Conservation (phyloP, 2,797 vertebrate genomes). For the Falco berigora region DNA sequence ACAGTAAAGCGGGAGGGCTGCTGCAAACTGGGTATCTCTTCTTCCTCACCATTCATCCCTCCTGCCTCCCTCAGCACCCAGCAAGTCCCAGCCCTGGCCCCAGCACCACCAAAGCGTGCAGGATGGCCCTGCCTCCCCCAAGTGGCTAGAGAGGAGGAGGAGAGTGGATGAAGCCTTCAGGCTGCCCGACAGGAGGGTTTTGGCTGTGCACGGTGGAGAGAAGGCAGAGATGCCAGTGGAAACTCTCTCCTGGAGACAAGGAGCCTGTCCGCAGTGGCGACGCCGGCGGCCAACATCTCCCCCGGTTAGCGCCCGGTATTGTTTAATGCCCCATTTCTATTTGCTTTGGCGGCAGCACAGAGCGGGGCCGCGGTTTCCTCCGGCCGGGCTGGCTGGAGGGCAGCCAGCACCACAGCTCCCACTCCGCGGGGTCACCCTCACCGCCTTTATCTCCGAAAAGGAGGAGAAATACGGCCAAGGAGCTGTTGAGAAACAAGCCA, state of each 20-base stretch:
- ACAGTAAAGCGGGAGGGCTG: not conserved
- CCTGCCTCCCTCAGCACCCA: not conserved
- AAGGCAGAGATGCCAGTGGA: not conserved
- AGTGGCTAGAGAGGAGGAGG: not conserved
- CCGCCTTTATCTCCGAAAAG: conserved; percentile 26
- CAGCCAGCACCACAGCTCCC: conserved; percentile 5
- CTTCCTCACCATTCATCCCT: not conserved
- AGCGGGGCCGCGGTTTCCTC: conserved; percentile 35
- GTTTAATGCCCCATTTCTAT: not conserved
- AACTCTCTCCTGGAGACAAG: not conserved
- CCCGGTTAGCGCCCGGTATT: not conserved
- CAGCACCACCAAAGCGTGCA: accelerated
- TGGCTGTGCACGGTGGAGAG: not conserved
- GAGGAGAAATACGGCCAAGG: not conserved
- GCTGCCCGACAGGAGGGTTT: not conserved
- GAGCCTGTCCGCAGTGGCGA: not conserved
- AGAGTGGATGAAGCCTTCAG: not conserved
- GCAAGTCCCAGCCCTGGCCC: not conserved
- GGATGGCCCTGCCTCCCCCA: not conserved
- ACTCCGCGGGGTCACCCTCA: not conserved
- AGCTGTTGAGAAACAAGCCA: conserved; percentile 36
- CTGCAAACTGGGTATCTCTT: conserved; percentile 2
- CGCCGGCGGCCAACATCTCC: not conserved
- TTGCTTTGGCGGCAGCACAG: conserved; percentile 53
- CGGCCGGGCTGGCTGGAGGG: conserved; percentile 38